Evolutionary conservation across 23 tunicate species (phyloP).

Genomic region (Ciona savignyi): DNA sequence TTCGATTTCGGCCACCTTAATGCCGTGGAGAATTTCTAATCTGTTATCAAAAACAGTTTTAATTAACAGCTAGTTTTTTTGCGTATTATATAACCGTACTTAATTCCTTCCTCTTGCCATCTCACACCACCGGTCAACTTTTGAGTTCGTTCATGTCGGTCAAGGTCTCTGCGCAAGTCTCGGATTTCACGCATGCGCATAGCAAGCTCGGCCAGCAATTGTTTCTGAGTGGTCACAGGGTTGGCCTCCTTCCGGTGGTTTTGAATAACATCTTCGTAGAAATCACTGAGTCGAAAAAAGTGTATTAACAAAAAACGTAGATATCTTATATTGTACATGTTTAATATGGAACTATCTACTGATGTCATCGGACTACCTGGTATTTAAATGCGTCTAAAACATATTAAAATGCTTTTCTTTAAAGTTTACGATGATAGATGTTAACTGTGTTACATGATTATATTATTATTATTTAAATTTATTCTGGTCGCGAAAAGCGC

Average conservation of each 20-base stretch:
- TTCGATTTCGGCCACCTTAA: slow-evolving; percentile 10
- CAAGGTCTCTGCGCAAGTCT: slow-evolving; percentile 11
- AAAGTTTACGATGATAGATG: no score
- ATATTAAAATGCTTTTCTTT: no score
- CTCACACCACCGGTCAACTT: neutral
- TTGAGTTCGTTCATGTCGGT: slow-evolving; percentile 17
- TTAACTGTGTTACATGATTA: no score
- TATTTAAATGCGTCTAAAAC: no score
- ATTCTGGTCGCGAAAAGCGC: no score
- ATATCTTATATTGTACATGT: no score
- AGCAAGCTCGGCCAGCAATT: slow-evolving; percentile 14
- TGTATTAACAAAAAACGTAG: no score
- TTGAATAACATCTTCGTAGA: neutral
- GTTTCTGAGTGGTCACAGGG: neutral
- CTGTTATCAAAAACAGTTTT: slow-evolving; percentile 8
- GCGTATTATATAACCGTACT: neutral
- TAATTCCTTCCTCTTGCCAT: neutral
- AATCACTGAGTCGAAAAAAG: neutral
- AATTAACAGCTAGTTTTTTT: neutral
- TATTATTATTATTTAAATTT: no score
- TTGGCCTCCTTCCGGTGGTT: neutral
- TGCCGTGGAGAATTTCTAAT: slow-evolving; percentile 21
- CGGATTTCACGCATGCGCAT: slow-evolving; percentile 29
- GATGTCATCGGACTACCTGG: neutral
- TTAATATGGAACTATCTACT: no score